These are phyloP conservation scores for Mongoloraphidia duomilia DNA, from an alignment of 2,888 invertebrate species.

Conservation along the genomic window DNA sequence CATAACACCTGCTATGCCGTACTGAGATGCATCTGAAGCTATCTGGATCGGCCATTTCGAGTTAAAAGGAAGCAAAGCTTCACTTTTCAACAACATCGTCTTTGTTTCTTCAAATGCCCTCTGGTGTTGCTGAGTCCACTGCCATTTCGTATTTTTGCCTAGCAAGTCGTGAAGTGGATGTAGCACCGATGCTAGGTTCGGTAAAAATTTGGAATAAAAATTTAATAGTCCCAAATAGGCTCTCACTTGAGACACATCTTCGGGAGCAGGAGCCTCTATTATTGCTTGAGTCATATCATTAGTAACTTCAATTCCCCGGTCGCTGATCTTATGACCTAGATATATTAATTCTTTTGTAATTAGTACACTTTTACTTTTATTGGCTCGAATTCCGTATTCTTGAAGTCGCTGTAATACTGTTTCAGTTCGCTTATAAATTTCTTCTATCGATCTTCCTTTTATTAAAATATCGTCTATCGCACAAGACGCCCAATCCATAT, in stretches of 20 bases:
- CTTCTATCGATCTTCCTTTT: neutral
- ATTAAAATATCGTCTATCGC: slow-evolving; percentile 8
- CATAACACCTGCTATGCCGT: no score
- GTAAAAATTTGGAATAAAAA: slow-evolving; percentile 22
- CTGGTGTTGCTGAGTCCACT: slow-evolving; percentile 16
- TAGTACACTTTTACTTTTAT: slow-evolving; percentile 13
- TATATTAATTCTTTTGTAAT: slow-evolving; percentile 1
- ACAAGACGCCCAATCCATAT: slow-evolving; percentile 4
- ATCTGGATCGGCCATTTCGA: neutral
- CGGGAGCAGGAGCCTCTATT: slow-evolving; percentile 10
- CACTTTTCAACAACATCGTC: neutral
- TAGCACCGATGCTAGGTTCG: slow-evolving; percentile 13
- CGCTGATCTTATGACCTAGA: slow-evolving; percentile 10
- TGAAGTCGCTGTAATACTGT: no score
- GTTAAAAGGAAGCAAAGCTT: neutral
- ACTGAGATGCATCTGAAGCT: no score
- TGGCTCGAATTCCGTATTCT: slow-evolving; percentile 1
- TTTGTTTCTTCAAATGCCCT: slow-evolving; percentile 12
- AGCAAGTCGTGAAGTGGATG: slow-evolving; percentile 18
- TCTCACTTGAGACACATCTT: slow-evolving; percentile 7
- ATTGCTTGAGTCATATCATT: slow-evolving; percentile 13
- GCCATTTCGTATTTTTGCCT: slow-evolving; percentile 13
- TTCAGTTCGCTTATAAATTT: slow-evolving; percentile 4
- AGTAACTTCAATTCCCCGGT: slow-evolving; percentile 10
- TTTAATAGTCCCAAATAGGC: slow-evolving; percentile 13